phyloP scores from a whole-genome alignment of 2,888 invertebrate genomes.

The Microplitis manilae region DNA sequence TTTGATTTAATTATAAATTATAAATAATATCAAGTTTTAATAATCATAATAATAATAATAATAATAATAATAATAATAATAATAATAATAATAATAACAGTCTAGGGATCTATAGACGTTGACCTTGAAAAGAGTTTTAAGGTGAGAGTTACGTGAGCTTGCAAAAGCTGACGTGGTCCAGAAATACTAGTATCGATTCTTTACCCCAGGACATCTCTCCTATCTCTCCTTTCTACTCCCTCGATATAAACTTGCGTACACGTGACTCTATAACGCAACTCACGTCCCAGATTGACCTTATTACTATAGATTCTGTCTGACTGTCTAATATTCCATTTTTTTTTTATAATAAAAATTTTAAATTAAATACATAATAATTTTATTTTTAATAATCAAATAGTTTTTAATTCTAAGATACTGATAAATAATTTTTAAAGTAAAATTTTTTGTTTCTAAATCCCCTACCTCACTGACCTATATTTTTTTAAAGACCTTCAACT shows the following conservation, averaged over 20 bases:
- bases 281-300: constrained; percentile 23
- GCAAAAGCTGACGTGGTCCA: constrained; percentile 27
- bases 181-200: constrained; percentile 36
- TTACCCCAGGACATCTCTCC: not conserved
- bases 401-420: too few species aligned
- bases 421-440: too few species aligned
- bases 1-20: not conserved
- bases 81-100: not conserved
- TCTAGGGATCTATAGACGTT: not conserved
- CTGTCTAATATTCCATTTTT: not conserved
- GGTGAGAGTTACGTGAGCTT: not conserved
- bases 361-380: not conserved
- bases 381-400: not conserved
- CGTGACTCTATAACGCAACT: constrained; percentile 32
- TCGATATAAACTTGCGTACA: constrained; percentile 3
- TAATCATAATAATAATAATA: not conserved
- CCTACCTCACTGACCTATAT: too few species aligned
- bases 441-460: too few species aligned
- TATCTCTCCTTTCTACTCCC: not conserved
- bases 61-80: not conserved
- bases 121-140: not conserved
- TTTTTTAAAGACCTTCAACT: too few species aligned
- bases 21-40: not conserved
- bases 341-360: constrained; percentile 7
- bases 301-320: not conserved